These are phyloP conservation scores for Pipistrellus nathusii DNA, from an alignment of 2,797 vertebrate species.

Conservation along the genomic window DNA sequence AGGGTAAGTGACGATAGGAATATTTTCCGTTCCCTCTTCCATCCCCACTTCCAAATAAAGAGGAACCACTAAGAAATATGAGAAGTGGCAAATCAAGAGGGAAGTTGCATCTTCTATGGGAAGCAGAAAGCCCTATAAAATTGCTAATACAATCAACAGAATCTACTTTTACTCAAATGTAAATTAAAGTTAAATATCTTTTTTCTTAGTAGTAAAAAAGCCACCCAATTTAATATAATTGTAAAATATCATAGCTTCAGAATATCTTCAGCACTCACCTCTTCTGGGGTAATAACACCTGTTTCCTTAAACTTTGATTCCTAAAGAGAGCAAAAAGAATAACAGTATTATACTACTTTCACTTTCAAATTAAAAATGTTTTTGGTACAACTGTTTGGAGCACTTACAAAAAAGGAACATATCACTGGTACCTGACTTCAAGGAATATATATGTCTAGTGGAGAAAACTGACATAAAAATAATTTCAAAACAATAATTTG, in stretches of 20 bases:
- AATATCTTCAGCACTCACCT: constrained; percentile 89
- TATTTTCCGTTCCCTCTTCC: not conserved
- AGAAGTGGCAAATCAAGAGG: constrained; percentile 54
- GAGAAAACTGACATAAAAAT: constrained; percentile 39
- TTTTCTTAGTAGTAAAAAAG: constrained; percentile 47
- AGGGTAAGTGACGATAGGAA: not conserved
- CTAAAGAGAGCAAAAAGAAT: constrained; percentile 85
- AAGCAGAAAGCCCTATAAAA: constrained; percentile 48
- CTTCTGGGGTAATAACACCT: constrained; percentile 98
- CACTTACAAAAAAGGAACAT: not conserved
- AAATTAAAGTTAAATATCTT: constrained; percentile 6
- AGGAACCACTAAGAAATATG: constrained; percentile 65
- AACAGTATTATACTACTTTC: constrained; percentile 28
- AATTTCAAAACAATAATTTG: constrained; percentile 3
- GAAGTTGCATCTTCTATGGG: constrained; percentile 48
- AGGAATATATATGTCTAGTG: not conserved
- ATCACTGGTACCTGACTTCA: not conserved
- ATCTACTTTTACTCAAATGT: constrained; percentile 46
- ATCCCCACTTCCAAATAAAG: constrained; percentile 58
- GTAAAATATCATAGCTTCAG: constrained; percentile 28
- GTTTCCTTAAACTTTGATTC: constrained; percentile 99
- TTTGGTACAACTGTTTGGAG: not conserved
- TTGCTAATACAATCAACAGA: constrained; percentile 16
- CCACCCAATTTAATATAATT: not conserved
- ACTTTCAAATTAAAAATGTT: constrained; percentile 36